Conservation (phyloP, 2,888 invertebrate species). For the Dicyrtomina minuta region DNA sequence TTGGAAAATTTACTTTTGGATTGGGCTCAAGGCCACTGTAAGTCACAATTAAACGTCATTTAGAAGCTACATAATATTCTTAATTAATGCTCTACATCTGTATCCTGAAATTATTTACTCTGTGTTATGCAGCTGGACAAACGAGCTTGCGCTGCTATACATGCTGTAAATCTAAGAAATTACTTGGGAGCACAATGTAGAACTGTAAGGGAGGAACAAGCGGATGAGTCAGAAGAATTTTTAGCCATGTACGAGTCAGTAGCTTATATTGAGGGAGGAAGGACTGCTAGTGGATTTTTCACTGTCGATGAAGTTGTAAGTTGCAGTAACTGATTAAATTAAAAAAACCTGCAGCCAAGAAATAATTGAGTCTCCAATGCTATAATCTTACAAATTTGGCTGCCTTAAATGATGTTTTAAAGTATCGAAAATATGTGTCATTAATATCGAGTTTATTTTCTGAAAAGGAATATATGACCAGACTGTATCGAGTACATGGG, state of each 20-base stretch:
- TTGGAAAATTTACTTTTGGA: slow-evolving; percentile 99
- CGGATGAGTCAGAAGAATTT: slow-evolving; percentile 95
- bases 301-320: slow-evolving; percentile 86
- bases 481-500: slow-evolving; percentile 85
- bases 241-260: slow-evolving; percentile 85
- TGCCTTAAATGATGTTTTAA: too few relatives aligned
- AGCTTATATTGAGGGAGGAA: slow-evolving; percentile 95
- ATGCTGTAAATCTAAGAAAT: slow-evolving; percentile 97
- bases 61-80: too few relatives aligned
- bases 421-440: too few relatives aligned
- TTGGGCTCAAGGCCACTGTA: slow-evolving; percentile 91
- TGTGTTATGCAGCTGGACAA: slow-evolving; percentile 73
- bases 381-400: not conserved
- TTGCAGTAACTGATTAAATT: not conserved
- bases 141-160: slow-evolving; percentile 94
- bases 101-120: not conserved
- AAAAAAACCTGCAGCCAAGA: not conserved
- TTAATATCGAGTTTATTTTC: slow-evolving; percentile 41
- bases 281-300: slow-evolving; percentile 95
- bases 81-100: too few relatives aligned
- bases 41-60: too few relatives aligned
- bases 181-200: slow-evolving; percentile 89
- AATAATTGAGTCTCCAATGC: not conserved
- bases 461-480: slow-evolving; percentile 72
- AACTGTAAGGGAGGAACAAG: slow-evolving; percentile 94